These are phyloP conservation scores for Colistium nudipinnis DNA, from an alignment of 2,113 vertebrate genomes.

Conservation along the genomic window DNA sequence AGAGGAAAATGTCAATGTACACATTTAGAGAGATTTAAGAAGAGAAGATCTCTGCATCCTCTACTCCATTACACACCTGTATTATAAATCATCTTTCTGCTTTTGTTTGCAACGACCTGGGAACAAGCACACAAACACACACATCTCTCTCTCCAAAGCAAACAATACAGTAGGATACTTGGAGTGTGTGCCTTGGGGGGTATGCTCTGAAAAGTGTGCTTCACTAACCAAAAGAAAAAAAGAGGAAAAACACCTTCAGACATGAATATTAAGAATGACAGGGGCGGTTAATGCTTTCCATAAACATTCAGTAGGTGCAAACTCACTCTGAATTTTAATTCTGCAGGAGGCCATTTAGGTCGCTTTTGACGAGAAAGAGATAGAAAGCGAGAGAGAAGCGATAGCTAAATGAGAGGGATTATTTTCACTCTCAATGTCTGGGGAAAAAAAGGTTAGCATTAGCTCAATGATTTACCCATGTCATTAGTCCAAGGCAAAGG, in stretches of 20 bases:
- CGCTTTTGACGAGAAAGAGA: constrained; percentile 41
- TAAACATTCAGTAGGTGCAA: constrained; percentile 89
- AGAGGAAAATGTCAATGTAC: constrained; percentile 84
- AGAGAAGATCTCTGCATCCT: constrained; percentile 82
- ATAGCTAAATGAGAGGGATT: constrained; percentile 51
- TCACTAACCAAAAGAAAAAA: constrained; percentile 85
- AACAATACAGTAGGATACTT: constrained; percentile 87
- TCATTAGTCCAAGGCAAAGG: constrained; percentile 72
- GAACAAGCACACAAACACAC: neutral
- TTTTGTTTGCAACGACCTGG: too few relatives aligned
- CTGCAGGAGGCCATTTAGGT: constrained; percentile 75
- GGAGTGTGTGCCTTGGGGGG: constrained; percentile 88
- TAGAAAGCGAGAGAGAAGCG: constrained; percentile 28
- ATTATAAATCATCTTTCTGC: constrained; percentile 6
- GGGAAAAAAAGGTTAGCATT: constrained; percentile 72
- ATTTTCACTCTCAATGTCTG: constrained; percentile 41
- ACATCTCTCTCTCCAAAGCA: constrained; percentile 82
- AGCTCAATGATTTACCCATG: constrained; percentile 76
- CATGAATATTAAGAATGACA: constrained; percentile 98
- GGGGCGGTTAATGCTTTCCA: constrained; percentile 91
- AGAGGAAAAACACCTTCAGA: constrained; percentile 70
- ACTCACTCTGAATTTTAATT: constrained; percentile 92
- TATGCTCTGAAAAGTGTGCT: constrained; percentile 88
- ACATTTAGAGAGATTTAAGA: constrained; percentile 81
- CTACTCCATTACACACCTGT: constrained; percentile 76